Conservation (phyloP, 1,140 invertebrate species). For the Aporrectodea caliginosa region DNA sequence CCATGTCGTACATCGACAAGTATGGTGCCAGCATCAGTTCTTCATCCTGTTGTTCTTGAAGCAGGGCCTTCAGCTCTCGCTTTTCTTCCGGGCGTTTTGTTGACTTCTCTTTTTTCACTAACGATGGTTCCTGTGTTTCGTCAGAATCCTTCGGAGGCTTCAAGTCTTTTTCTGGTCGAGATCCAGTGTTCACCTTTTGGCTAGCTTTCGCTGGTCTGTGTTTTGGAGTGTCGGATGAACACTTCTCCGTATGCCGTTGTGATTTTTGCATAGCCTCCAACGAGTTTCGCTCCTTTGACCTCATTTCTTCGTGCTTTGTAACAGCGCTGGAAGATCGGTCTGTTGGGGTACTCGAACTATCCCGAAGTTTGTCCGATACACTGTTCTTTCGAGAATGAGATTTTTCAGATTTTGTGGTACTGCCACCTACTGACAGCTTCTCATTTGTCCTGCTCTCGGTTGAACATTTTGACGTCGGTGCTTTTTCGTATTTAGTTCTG, state of each 20-base stretch:
- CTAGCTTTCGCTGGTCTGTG: too few relatives aligned
- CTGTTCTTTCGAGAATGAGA: background rate
- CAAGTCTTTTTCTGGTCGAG: background rate
- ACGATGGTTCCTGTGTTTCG: background rate
- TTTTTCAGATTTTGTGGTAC: background rate
- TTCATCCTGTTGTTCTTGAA: constrained; percentile 10
- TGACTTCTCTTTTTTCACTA: background rate
- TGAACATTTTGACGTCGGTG: too few relatives aligned
- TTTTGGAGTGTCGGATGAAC: too few relatives aligned
- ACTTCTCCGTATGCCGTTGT: background rate
- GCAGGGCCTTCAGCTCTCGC: constrained; percentile 13
- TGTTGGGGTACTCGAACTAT: background rate
- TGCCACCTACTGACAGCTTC: background rate
- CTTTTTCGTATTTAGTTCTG: too few relatives aligned
- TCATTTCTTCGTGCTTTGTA: background rate
- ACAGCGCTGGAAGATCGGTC: background rate
- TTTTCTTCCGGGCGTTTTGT: constrained; percentile 17
- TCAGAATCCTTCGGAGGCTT: background rate
- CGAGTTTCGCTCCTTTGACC: too few relatives aligned
- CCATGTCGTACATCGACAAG: constrained; percentile 96
- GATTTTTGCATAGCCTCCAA: too few relatives aligned
- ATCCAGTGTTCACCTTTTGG: too few relatives aligned
- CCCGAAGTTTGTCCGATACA: background rate
- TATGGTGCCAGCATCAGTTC: constrained; percentile 56
- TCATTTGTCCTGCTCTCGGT: too few relatives aligned